These are phyloP conservation scores for Tenualosa ilisha DNA, from an alignment of 2,797 vertebrate species.

Conservation along the genomic window DNA sequence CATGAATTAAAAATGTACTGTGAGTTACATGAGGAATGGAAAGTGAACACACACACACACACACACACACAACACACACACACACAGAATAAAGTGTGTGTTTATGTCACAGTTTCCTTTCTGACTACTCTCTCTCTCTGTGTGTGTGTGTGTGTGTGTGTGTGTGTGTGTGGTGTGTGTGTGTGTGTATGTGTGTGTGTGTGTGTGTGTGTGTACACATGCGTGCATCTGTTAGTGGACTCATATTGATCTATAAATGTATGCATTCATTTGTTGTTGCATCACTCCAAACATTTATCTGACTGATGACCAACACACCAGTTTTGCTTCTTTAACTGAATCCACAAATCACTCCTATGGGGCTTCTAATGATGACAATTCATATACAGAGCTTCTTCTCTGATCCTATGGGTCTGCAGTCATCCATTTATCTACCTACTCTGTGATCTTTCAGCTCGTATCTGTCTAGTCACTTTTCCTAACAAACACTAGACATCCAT, in stretches of 20 bases:
- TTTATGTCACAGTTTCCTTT: neutral
- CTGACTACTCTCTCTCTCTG: too few species aligned
- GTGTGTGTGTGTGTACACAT: neutral
- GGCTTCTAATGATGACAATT: too few species aligned
- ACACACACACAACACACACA: neutral
- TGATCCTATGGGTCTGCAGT: too few species aligned
- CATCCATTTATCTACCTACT: too few species aligned
- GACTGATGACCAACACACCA: neutral
- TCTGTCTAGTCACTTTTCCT: neutral
- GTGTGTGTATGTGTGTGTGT: neutral
- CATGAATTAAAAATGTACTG: constrained; percentile 11
- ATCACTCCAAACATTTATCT: neutral
- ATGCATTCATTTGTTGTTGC: neutral
- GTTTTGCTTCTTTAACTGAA: too few species aligned
- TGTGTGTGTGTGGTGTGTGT: neutral
- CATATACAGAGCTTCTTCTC: too few species aligned
- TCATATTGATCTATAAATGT: too few species aligned
- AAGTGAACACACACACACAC: neutral
- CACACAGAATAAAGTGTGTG: neutral
- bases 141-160: neutral
- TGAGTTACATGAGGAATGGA: neutral
- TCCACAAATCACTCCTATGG: too few species aligned
- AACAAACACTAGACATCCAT: neutral
- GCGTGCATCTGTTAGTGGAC: neutral
- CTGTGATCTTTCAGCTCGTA: neutral